phyloP scores from a whole-genome alignment of 2,797 vertebrate species.

The Petrocephalus schoutedeni region DNA sequence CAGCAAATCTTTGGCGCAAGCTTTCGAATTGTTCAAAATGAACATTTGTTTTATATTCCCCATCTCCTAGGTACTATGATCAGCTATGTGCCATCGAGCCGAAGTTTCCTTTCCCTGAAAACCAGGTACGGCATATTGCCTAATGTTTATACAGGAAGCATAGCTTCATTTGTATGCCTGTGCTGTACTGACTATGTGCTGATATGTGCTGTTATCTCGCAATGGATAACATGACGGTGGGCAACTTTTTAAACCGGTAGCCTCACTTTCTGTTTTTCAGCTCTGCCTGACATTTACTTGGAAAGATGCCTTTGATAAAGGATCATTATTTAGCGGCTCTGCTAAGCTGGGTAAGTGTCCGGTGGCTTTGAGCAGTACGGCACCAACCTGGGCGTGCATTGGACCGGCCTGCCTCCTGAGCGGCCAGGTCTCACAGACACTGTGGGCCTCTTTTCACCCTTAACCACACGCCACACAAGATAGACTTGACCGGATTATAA shows the following conservation, averaged over 20 bases:
- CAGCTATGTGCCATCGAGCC: conserved; percentile 93
- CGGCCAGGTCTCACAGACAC: not conserved
- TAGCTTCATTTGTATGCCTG: not conserved
- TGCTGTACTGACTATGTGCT: not conserved
- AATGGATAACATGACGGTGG: not conserved
- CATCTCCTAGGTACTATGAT: conserved; percentile 81
- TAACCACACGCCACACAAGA: not conserved
- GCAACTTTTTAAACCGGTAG: not conserved
- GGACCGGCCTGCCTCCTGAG: not conserved
- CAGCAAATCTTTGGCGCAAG: too few relatives aligned
- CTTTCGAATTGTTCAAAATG: not conserved
- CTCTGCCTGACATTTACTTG: conserved; percentile 95
- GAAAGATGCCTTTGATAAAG: conserved; percentile 99
- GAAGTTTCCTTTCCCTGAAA: conserved; percentile 96
- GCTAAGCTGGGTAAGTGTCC: conserved; percentile 81
- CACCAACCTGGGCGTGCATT: not conserved
- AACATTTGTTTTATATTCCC: not conserved
- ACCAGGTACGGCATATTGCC: conserved; percentile 68
- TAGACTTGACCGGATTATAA: not conserved
- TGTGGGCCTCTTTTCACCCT: not conserved
- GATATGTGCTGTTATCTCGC: not conserved
- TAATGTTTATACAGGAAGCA: not conserved
- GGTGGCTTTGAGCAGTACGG: conserved; percentile 7
- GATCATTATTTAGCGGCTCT: conserved; percentile 92
- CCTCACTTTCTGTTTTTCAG: conserved; percentile 49